A percentile compares a stretch with the other conserved stretches of the same genome.
phyloP scores from a whole-genome alignment of 2,797 vertebrate species.

The Telmatherina bonti region DNA sequence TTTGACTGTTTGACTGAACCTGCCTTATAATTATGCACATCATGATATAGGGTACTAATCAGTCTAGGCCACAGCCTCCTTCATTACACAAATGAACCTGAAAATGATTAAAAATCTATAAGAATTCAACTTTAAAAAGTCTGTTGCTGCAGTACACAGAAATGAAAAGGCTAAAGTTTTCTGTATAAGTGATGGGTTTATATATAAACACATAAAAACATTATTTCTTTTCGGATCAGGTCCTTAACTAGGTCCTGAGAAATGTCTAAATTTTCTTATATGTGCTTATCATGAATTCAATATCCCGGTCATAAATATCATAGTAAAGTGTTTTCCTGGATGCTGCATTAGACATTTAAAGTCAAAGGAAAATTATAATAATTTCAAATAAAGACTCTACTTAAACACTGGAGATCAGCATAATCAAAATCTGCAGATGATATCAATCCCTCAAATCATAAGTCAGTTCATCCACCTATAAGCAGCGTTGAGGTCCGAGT shows the following conservation, averaged over 20 bases:
- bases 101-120: neutral
- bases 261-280: neutral
- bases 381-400: neutral
- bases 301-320: no score
- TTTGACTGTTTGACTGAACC: conserved; percentile 7
- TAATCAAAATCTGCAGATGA: neutral
- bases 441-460: neutral
- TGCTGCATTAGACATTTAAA: neutral
- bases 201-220: neutral
- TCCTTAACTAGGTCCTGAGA: no score
- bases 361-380: neutral
- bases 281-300: no score
- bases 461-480: no score
- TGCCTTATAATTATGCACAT: neutral
- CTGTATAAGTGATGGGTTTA: neutral
- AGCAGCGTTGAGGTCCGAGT: no score
- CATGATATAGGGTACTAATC: conserved; percentile 4
- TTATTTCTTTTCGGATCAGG: no score
- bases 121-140: neutral
- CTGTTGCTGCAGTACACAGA: no score
- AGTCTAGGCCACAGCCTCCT: neutral
- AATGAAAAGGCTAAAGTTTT: neutral
- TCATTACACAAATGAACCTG: conserved; percentile 9
- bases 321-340: no score
- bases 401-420: neutral